Base-by-base conservation (phyloP, 2,888 invertebrate genomes). In the Coleophora flavipennella region DNA sequence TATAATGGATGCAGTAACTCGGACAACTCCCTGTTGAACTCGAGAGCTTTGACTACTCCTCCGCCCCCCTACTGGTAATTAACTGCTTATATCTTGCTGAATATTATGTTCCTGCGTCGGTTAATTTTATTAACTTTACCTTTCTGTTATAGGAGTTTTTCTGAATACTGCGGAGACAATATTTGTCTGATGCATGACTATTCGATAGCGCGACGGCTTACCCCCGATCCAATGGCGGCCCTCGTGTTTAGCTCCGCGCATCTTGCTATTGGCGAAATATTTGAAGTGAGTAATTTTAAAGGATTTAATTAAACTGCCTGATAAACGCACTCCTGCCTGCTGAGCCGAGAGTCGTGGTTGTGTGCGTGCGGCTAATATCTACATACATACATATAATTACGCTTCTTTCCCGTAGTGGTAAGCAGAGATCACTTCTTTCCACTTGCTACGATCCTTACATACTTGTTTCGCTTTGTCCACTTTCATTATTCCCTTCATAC, bases 191-290 rank as follows among this genome's bases (percentile, higher is more conserved):
- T 88, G 54, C 89, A 89, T 52, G 90, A 91, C 47, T 90, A 89
- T 47, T 85, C 89, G 0, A 71, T 89, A 6, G 93, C 92, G 0
- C 85, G 86, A 2, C 80, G 94, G 8, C 76, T 86, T 14, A 63
- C 60, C 0, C 40, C 60, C 0, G 77, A 80, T 31, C 75, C 78
- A 0, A 62, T 55, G 53, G 67, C 59, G 0, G 67, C 72, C 1
- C 77, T 95, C 1, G 86, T 92, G 8, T 91, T 93, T 64, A 93
- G 93, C 57, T 89, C 92, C 0, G 86, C 88, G 1, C 88, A 91
- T 12, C 83, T 95, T 13, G 89, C 89, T 28, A 79, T 88, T 38
- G 93, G 92, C 48, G 94, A 95, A 62, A 72, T 93, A 25, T 95
- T 93, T 66, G 95, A 95, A 86, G 90, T 94, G 44, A 29, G 29